Base-by-base conservation (phyloP, 2,797 vertebrate species). In the Gadopsis bispinosus region DNA sequence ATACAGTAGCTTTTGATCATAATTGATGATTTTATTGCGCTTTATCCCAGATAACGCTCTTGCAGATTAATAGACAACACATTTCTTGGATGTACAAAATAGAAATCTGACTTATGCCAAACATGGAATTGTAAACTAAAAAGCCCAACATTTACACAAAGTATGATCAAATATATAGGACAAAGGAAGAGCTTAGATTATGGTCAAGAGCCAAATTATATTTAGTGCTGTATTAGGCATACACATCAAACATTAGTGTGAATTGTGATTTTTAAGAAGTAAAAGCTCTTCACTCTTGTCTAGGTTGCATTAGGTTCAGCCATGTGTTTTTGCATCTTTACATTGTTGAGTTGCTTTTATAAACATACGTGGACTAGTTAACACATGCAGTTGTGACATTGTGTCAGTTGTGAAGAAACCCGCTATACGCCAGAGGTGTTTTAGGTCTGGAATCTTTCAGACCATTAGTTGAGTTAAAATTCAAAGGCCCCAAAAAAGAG, bases 381-480 rank as follows among this genome's bases (percentile, higher is more conserved):
- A 55, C 5, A 51, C 47, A 41, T 33, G 9, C 29, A 37, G 4
- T 48, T 17, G 31, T 54, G 31, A 43, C 13, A 19, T 6, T 71
- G 12, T 26, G 13, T 17, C 37, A 65, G 26, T 26, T 33, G 19
- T 71, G 33, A 41, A 47, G 14, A 76, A 43, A 54, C 11, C 16
- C 41, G 17, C 5, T 29, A 31, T 37, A 22, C 61, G 45, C 50
- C 59, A 51, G 43, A 63, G n/a, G 55, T 63, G 29, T 68, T 67
- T 61, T 35, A 13, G 11, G 20, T 7, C 48, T 58, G 39, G 17
- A 45, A 47, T 61, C 51, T 73, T 65, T 73, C 60, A 73, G 11
- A 77, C 55, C 59, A 81, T 74, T 70, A 73, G n/a, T 53, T 72
- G 8, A 41, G 22, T 65, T 76, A 69, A 81, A 81, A 81, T 62